Evolutionary conservation across 2,113 vertebrate genomes (phyloP).

Genomic region (Tetraodon nigroviridis): DNA sequence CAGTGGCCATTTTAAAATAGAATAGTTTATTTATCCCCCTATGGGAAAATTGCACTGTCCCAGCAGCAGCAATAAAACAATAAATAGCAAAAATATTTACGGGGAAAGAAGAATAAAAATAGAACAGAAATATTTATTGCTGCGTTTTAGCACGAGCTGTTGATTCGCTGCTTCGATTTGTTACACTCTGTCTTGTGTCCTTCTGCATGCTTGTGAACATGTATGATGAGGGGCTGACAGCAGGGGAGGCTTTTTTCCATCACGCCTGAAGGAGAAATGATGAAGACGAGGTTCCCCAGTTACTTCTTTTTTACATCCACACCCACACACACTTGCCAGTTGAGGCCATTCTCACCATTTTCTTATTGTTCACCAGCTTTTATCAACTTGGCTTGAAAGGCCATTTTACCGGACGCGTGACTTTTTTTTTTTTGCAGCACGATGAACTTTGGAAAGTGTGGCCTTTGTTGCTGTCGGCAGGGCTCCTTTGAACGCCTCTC

Average conservation of each 20-base stretch:
- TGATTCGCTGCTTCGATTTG: conserved; percentile 5
- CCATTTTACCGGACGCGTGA: conserved; percentile 11
- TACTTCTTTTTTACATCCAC: conserved; percentile 1
- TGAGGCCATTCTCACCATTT: too few species aligned
- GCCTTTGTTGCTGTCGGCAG: conserved; percentile 40
- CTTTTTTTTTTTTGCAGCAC: conserved; percentile 21
- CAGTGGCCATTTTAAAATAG: neutral
- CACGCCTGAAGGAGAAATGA: conserved; percentile 18
- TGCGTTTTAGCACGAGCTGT: too few species aligned
- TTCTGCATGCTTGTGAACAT: neutral
- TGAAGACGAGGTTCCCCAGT: conserved; percentile 31
- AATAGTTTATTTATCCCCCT: too few species aligned
- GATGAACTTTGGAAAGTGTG: conserved; percentile 43
- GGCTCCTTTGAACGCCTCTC: conserved; percentile 60
- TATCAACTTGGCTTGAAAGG: conserved; percentile 6
- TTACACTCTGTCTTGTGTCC: neutral
- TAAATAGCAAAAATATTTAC: too few species aligned
- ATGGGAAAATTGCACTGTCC: too few species aligned
- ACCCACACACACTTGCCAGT: too few species aligned
- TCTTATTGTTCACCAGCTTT: conserved; percentile 3
- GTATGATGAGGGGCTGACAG: conserved; percentile 7
- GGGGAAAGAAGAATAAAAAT: too few species aligned
- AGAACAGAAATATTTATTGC: too few species aligned
- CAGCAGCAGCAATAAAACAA: too few species aligned
- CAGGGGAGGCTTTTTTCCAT: conserved; percentile 16